Conservation (phyloP, 2,888 invertebrate species). For the Orthonevra nobilis region DNA sequence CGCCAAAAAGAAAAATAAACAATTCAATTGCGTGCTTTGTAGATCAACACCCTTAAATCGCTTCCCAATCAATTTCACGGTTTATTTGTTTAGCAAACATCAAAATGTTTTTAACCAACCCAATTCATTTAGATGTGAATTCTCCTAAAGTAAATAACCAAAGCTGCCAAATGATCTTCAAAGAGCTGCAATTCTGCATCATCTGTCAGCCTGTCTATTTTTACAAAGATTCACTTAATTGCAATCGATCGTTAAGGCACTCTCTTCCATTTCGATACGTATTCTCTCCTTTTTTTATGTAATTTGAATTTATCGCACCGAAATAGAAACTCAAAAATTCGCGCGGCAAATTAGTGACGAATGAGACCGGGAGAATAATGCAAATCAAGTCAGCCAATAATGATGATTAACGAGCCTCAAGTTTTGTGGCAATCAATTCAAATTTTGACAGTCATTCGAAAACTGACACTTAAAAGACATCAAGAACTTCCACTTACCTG, state of each 20-base stretch:
- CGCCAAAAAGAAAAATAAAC: too few species aligned
- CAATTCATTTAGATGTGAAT: not conserved
- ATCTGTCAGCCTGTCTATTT: slow-evolving; percentile 4
- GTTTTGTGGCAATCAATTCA: slow-evolving; percentile 24
- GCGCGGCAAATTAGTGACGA: slow-evolving; percentile 27
- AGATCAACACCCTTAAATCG: too few species aligned
- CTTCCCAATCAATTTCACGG: not conserved
- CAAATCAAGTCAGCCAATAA: slow-evolving; percentile 29
- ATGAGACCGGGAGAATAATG: slow-evolving; percentile 23
- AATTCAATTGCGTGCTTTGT: too few species aligned
- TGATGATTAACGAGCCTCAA: slow-evolving; percentile 10
- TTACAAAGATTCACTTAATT: slow-evolving; percentile 1
- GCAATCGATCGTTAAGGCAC: slow-evolving; percentile 9
- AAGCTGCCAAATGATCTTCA: slow-evolving; percentile 9
- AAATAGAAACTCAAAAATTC: not conserved
- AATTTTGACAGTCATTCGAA: too few species aligned
- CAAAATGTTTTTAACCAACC: not conserved
- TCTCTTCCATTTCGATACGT: not conserved
- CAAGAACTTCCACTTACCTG: too few species aligned
- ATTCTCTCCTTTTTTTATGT: slow-evolving; percentile 31
- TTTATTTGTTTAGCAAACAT: slow-evolving; percentile 8
- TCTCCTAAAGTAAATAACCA: not conserved
- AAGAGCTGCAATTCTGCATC: slow-evolving; percentile 18
- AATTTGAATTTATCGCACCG: too few species aligned
- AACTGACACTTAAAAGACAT: too few species aligned